These are phyloP conservation scores for Carassius gibelio DNA, from an alignment of 2,113 vertebrate species.

Conservation along the genomic window DNA sequence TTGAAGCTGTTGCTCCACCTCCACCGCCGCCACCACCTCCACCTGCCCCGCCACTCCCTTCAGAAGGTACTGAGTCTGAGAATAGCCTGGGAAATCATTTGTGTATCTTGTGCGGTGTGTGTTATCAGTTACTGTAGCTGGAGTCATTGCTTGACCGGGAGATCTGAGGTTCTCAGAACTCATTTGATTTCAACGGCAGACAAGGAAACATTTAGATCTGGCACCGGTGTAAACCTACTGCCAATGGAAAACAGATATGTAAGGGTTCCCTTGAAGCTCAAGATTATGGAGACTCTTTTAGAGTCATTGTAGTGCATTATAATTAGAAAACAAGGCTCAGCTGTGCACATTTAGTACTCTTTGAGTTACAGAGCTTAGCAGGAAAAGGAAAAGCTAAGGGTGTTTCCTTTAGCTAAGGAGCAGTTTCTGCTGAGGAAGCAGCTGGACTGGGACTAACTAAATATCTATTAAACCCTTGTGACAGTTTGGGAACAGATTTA, in stretches of 20 bases:
- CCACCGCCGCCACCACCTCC: constrained; percentile 73
- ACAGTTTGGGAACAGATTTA: constrained; percentile 18
- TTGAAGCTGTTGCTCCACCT: constrained; percentile 43
- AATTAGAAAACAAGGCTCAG: not conserved
- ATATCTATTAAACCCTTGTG: constrained; percentile 6
- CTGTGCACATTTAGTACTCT: not conserved
- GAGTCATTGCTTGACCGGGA: no score
- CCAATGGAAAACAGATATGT: not conserved
- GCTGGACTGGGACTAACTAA: constrained; percentile 30
- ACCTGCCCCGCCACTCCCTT: constrained; percentile 82
- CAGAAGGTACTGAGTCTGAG: constrained; percentile 67
- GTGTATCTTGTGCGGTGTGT: no score
- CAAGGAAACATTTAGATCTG: not conserved
- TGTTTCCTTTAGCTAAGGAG: constrained; percentile 66
- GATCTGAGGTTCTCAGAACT: no score
- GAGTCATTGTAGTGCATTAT: not conserved
- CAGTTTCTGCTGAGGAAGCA: constrained; percentile 36
- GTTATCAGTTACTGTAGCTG: no score
- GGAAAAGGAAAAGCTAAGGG: constrained; percentile 69
- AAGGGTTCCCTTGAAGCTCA: not conserved
- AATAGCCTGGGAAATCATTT: not conserved
- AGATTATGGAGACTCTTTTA: not conserved
- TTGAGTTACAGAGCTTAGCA: constrained; percentile 44
- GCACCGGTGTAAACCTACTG: not conserved
- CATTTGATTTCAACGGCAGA: not conserved